Percentiles rank a stretch among this genome's conserved stretches.
Evolutionary conservation across 2,888 invertebrate species (phyloP).

Genomic region (Carpatolechia fugitivella): DNA sequence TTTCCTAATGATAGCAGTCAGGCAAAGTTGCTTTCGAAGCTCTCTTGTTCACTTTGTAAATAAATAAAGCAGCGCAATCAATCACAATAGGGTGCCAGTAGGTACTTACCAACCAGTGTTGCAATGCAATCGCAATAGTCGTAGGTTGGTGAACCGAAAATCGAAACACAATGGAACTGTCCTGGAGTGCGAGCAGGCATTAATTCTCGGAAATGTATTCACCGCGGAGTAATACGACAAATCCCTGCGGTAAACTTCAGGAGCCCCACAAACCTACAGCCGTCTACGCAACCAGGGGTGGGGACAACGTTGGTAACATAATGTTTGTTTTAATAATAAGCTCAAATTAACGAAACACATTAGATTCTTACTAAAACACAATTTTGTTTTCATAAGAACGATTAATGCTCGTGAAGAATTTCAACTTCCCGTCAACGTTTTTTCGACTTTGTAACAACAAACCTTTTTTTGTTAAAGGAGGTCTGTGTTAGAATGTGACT

Average conservation of each 20-base stretch:
- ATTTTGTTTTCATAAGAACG: constrained; percentile 23
- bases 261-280: not conserved
- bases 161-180: constrained; percentile 21
- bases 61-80: constrained; percentile 25
- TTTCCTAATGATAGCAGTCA: constrained; percentile 32
- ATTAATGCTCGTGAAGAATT: constrained; percentile 27
- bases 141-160: constrained; percentile 23
- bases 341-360: no score
- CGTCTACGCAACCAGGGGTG: no score
- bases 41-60: constrained; percentile 20
- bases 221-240: constrained; percentile 38
- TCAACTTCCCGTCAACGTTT: constrained; percentile 35
- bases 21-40: constrained; percentile 26
- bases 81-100: constrained; percentile 23
- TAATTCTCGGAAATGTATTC: constrained; percentile 40
- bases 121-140: constrained; percentile 11
- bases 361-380: constrained; percentile 21
- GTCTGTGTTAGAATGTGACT: constrained; percentile 37
- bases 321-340: constrained; percentile 41
- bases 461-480: constrained; percentile 28
- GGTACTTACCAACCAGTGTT: not conserved
- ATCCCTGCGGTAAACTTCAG: constrained; percentile 38
- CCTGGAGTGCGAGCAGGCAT: constrained; percentile 15
- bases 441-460: constrained; percentile 38
- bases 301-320: no score